A percentile compares a stretch with the other conserved stretches of the same genome.
Conservation (phyloP, 2,797 vertebrate genomes). For the Xiphophorus birchmanni region DNA sequence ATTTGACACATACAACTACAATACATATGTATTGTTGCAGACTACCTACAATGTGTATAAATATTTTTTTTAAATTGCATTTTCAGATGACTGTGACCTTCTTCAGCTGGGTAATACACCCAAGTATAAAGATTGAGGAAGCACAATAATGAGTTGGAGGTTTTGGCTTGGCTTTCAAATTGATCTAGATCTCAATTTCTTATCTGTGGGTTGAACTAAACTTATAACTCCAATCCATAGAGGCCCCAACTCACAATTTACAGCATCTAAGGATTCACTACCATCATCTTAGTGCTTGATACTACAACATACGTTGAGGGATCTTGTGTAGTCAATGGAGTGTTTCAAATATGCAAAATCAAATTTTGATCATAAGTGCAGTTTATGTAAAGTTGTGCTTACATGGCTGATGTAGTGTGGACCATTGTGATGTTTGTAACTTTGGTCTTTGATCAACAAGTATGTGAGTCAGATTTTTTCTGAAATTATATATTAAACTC, state of each 20-base stretch:
- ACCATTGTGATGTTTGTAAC: not conserved
- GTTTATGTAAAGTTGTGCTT: not conserved
- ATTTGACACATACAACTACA: not conserved
- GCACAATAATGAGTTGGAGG: not conserved
- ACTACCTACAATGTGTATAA: not conserved
- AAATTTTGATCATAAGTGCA: not conserved
- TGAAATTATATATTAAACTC: not conserved
- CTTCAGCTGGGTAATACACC: not conserved
- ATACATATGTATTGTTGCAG: not conserved
- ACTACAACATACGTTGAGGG: no score
- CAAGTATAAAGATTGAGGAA: not conserved
- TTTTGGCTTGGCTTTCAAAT: not conserved
- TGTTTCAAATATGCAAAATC: not conserved
- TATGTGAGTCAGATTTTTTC: not conserved
- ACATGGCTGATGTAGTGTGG: not conserved
- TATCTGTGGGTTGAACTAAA: not conserved
- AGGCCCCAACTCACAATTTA: no score
- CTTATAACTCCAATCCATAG: no score
- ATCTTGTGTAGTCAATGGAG: no score
- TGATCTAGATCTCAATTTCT: not conserved
- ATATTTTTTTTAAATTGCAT: not conserved
- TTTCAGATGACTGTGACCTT: not conserved
- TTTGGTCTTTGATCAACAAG: not conserved
- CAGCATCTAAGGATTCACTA: no score
- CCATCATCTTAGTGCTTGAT: no score